Evolutionary conservation across 2,113 vertebrate species (phyloP), one percentile per base, ranked within the genome.

Genomic region (Heliornis fulica): DNA sequence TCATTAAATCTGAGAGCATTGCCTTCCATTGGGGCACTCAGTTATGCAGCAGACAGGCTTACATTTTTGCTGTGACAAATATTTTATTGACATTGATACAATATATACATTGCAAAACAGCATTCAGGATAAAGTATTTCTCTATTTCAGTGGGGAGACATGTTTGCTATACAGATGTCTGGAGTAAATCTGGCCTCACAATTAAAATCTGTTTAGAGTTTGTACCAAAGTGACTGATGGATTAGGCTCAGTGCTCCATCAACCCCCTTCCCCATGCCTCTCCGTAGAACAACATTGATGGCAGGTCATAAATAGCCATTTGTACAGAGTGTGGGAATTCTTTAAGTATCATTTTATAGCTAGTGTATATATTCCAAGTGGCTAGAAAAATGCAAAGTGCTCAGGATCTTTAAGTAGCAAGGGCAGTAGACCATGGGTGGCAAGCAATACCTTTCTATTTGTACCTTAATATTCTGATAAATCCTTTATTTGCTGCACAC

Each of bases 191-290:
- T 97, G 83, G 97, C 63, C 89, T 96, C 89, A 96, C 96, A 97
- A 97, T 97, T 97, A 97, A 97, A 97, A 97, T 95, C 96, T 97
- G 96, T 91, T 97, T 90, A 95, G 96, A 93, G 87, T 95, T 96
- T 93, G 94, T 92, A 95, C 87, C 9, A 10, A 92, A 96, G 91
- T 96, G 96, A 97, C 95, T 95, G 96, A 97, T 96, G 77, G 71
- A 91, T 97, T 96, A 29, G 91, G 46, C 85, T 93, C 89, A 70
- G 70, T 56, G 85, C 54, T 97, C 50, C 89, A 95, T 97, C 97
- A 97, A 86, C 61, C 84, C 83, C 82, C 80, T 71, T 60, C 85
- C 88, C 40, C 85, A 48, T 11, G 75, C 56, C 57, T 95, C 91
- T 94, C 87, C 9, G 11, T 83, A 93, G 85, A 95, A 94, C 84